Conservation (phyloP, 2,113 vertebrate species). For the Myanophis thanlyinensis region DNA sequence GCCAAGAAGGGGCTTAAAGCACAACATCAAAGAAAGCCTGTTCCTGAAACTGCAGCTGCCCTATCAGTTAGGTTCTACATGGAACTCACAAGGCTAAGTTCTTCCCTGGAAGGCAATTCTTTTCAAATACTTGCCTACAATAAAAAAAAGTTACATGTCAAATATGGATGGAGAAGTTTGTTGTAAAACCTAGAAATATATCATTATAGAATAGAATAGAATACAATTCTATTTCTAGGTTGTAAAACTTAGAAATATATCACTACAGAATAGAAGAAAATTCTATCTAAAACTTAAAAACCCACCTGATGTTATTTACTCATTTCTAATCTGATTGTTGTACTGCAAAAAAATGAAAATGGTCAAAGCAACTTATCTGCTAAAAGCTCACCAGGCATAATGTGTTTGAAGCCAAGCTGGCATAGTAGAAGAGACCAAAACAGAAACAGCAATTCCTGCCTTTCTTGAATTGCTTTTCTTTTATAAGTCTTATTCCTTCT, state of each 20-base stretch:
- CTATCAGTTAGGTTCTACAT: conserved; percentile 9
- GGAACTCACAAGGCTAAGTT: not conserved
- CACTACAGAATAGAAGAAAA: not conserved
- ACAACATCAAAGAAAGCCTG: conserved; percentile 9
- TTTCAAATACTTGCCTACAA: not conserved
- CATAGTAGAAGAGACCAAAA: not conserved
- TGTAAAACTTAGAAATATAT: no score
- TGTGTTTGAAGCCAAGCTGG: not conserved
- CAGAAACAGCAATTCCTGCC: not conserved
- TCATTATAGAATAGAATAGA: not conserved
- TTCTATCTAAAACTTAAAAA: not conserved
- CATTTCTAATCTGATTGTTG: not conserved
- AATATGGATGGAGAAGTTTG: not conserved
- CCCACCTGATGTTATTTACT: not conserved
- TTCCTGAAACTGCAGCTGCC: conserved; percentile 16
- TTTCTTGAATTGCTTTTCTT: not conserved
- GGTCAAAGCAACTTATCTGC: not conserved
- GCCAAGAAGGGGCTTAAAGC: conserved; percentile 2
- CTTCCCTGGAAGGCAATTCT: not conserved
- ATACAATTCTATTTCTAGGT: not conserved
- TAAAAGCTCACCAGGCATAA: not conserved
- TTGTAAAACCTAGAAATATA: not conserved
- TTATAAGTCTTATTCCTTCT: not conserved
- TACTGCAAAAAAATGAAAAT: not conserved
- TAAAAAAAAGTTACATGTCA: not conserved